These are phyloP conservation scores for Thelaira solivaga DNA, from an alignment of 2,888 invertebrate genomes.

Conservation along the genomic window DNA sequence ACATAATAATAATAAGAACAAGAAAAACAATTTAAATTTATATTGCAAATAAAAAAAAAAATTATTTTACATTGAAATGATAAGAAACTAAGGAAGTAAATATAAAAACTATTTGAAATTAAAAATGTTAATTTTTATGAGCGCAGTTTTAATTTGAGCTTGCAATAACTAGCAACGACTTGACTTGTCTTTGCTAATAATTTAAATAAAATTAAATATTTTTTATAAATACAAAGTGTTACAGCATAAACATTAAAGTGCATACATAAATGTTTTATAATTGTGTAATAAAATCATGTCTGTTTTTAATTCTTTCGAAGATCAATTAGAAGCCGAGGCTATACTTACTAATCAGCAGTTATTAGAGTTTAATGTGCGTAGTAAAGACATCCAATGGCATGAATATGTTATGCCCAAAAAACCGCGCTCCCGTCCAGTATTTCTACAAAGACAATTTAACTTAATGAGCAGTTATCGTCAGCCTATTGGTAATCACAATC, in stretches of 20 bases:
- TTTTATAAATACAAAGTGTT: too few relatives aligned
- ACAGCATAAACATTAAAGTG: too few relatives aligned
- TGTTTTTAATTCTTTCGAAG: constrained; percentile 66
- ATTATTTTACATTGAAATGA: constrained; percentile 25
- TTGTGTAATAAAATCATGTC: constrained; percentile 14
- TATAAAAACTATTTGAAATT: constrained; percentile 15
- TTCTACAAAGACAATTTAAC: constrained; percentile 68
- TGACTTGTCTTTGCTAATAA: too few relatives aligned
- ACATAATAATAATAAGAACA: too few relatives aligned
- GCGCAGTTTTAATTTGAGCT: constrained; percentile 42
- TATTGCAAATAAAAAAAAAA: constrained; percentile 12
- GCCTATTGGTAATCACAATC: constrained; percentile 63
- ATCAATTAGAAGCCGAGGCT: constrained; percentile 73
- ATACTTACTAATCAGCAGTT: constrained; percentile 69
- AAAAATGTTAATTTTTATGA: constrained; percentile 12
- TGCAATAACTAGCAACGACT: constrained; percentile 43
- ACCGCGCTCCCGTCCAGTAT: constrained; percentile 66
- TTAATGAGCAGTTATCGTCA: constrained; percentile 68
- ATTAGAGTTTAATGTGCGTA: constrained; percentile 70
- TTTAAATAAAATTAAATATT: constrained; percentile 20
- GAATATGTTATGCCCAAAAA: constrained; percentile 69
- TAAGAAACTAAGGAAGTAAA: constrained; percentile 28
- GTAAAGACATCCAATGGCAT: constrained; percentile 71
- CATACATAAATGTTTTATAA: background rate
- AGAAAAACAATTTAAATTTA: background rate